Evolutionary conservation across 2,113 vertebrate species (phyloP).

Genomic region (Tiliqua scincoides): DNA sequence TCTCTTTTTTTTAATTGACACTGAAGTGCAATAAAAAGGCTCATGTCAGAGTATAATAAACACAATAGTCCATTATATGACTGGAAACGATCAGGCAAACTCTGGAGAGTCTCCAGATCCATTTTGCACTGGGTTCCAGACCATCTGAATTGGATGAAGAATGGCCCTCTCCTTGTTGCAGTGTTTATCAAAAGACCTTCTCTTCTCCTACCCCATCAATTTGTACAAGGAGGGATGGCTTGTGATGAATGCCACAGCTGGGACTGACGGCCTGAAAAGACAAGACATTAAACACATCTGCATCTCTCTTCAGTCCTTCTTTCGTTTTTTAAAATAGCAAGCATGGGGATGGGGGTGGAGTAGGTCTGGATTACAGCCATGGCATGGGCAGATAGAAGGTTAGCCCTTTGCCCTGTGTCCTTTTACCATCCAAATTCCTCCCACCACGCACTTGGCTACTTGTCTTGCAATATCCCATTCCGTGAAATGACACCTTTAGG

Average conservation of each 20-base stretch:
- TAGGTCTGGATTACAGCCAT: too few relatives aligned
- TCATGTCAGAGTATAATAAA: accelerated
- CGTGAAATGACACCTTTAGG: too few relatives aligned
- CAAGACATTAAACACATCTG: too few relatives aligned
- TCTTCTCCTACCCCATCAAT: neutral
- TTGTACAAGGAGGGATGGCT: neutral
- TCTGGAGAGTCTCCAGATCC: neutral
- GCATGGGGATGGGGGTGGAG: too few relatives aligned
- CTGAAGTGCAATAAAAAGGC: neutral
- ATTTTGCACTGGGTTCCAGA: neutral
- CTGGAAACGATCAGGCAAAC: neutral
- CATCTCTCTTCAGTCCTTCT: too few relatives aligned
- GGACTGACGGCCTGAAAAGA: neutral
- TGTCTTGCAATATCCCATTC: too few relatives aligned
- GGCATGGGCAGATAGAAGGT: too few relatives aligned
- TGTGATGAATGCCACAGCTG: neutral
- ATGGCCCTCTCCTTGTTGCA: neutral
- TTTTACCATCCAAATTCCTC: too few relatives aligned
- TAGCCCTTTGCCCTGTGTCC: too few relatives aligned
- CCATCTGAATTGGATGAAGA: neutral
- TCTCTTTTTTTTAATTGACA: accelerated
- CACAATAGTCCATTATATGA: neutral
- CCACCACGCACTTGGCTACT: too few relatives aligned
- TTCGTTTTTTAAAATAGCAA: too few relatives aligned
- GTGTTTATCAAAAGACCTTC: neutral